Base-by-base conservation (phyloP, 53 echinoderm and acorn worm genomes). In the Holothuria leucospilota region DNA sequence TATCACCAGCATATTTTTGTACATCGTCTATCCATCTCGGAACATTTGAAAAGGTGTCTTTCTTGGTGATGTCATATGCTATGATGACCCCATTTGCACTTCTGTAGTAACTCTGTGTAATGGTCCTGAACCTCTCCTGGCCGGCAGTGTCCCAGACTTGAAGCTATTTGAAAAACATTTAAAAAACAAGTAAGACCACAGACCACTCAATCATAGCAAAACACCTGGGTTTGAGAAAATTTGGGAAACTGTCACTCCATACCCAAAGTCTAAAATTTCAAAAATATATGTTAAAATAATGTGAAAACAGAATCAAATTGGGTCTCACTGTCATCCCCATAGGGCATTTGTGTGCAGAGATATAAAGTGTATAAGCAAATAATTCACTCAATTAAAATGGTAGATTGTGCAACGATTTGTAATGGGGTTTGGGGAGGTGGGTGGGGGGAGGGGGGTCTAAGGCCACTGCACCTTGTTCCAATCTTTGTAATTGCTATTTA, bases 111-210 rank as follows among this genome's bases (percentile, higher is more conserved):
- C 98, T 97, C 75, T 97, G 98, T 40, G 98, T 97, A 51, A 97
- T 97, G 16, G 98, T 97, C 16, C 98, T 90, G 59, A 97, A 97
- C 39, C 98, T 85, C 67, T 97, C 98, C 83, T 95, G 98, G 20
- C 98, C 95, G 10, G 98, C 98, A 46, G 98, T 97, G 90, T 95
- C 98, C 97, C 98, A 97, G 2, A 97, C 97, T 91, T 97, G 98
- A 67, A 97, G 93, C 98, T 97, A 87, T 24, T 59, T 13, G 42
- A 58, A 42, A 34, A 63, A 82, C 14, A 61, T 72, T 46, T 46
- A 11, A 53, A 40, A 11, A 61, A 15, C 66, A 78, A 59, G 6
- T 18, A 51, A 60, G 59, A 64, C 20, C 23, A 13, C 81, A 28
- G 25, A n/a, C n/a, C 8, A 81, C 1, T 8, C 4, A 23, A 59